Base-by-base conservation (phyloP, 2,888 invertebrate genomes). In the Smittia sp. region DNA sequence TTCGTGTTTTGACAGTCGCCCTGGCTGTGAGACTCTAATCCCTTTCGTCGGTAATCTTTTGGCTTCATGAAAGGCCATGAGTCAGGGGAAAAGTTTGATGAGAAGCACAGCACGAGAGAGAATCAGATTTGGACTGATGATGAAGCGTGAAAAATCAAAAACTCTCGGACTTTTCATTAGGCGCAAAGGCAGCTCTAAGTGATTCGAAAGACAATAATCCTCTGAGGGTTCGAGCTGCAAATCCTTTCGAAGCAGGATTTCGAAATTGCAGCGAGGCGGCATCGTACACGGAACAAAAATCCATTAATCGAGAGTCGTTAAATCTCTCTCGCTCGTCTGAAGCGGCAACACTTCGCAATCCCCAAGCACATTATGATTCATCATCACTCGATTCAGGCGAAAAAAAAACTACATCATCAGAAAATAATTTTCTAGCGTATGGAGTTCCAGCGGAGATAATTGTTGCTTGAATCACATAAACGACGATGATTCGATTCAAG, bases 71-170 rank as follows among this genome's bases (percentile, higher is more conserved):
- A 27, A 24, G 6, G 22, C 27, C 63, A 27, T 63, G 27, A 25
- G 27, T 63, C 27, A 63, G 27, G 25, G 63, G 46, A 15, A n/a
- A 15, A 46, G 15, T 13, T 46, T 46, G 13, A n/a, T 46, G 46
- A 46, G 46, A 46, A 46, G 46, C 46, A 46, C 46, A 46, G 46
- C 46, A 46, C 18, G 7, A 58, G 2, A 58, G 9, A 22, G 58
- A 58, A 58, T 6, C 20, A 58, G 32, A 32, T 32, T 32, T 32
- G 22, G 22, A n/a, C 13, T 22, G 58, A 58, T 58, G 58, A 20
- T 58, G 58, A 58, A 58, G 58, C 58, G 58, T 58, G 58, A 58
- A 58, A 58, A 58, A 22, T 58, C 58, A 58, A 58, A 20, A 58
- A 58, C 58, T 46, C 15, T 22, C 18, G 58, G 58, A 22, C 11